Evolutionary conservation across 2,113 vertebrate species (phyloP), one percentile per base, ranked within the genome.

Genomic region (Mirza zaza): DNA sequence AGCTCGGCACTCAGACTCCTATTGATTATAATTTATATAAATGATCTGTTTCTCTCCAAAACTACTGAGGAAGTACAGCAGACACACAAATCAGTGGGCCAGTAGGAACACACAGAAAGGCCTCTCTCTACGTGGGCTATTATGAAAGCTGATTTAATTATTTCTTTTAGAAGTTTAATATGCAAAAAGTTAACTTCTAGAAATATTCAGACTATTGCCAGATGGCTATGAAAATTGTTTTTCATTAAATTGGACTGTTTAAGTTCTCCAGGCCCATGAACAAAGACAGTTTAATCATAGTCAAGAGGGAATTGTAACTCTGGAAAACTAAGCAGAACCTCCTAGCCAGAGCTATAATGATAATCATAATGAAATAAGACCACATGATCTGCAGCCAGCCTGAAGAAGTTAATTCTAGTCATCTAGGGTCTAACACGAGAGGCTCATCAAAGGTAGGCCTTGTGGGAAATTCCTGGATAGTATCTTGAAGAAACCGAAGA

Each of bases 21-120:
- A 95, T 93, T 21, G 80, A 97, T 98, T 98, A 98, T 98, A 98
- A 98, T 98, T 98, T 98, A 95, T 98, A 98, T 97, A 98, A 98
- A 98, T 98, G 90, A 98, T 97, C 90, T 98, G 88, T 97, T 98
- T 96, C 94, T 98, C 77, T 96, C 84, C 63, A 63, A 79, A 79
- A 85, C 77, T 97, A 95, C 94, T 39, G 71, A 96, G 87, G 61
- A 95, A 89, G 36, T 97, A 86, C 80, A 79, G 91, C 10, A 39
- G 77, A 96, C 83, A 59, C 73, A 95, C 86, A 98, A 98, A 98
- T 98, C 96, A 97, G 81, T 63, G 45, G 39, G 55, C 70, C 98
- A 85, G 70, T 96, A n/a, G 89, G 90, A 98, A 95, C 95, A 97
- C 76, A 96, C 63, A 85, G 95, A 70, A 42, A 55, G 91, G 96